Base-by-base conservation (phyloP, 2,113 vertebrate genomes). In the Bagarius yarrelli region DNA sequence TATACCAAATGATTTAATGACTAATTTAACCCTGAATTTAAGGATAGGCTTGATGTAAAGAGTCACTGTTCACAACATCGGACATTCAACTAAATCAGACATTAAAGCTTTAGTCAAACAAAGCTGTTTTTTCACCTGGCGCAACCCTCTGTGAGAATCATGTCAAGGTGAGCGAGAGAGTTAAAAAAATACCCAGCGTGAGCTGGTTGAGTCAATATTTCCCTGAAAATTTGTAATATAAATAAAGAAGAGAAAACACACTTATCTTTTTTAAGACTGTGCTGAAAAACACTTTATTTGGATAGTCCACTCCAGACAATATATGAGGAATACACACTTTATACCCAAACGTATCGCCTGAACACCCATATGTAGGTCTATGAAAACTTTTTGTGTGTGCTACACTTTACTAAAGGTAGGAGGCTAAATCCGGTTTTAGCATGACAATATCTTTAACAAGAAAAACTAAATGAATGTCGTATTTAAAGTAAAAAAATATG, bases 141-240 rank as follows among this genome's bases (percentile, higher is more conserved):
- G 11, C n/a, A 72, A 19, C n/a, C 8, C 25, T 55, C 47, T 71
- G 44, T 50, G 69, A 52, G 52, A 44, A 32, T 55, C 50, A 55
- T 9, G 71, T 19, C 71, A 13, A 47, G 27, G 27, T 55, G 66
- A 44, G 2, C 66, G 44, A 15, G 36, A 44, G 27, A n/a, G n/a
- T n/a, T 72, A 53, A 30, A 27, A 53, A 32, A 30, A 72, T 21
- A 27, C 47, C n/a, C 27, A 53, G 25, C 4, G 3, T 52, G 69
- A 50, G 69, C 23, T 71, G n/a, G 15, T 72, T 53, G 23, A 71
- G 47, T 72, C 44, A 30, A 53, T 32, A 53, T 72, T 53, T 72
- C 19, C 16, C 3, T 3, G 6, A 40, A 40, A 40, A 40, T 40
- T 40, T 40, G 36, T 40, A 40, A 40, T 40, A 40, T 40, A 40